Conservation (phyloP, 2,113 vertebrate species). For the Gasterosteus aculeatus region DNA sequence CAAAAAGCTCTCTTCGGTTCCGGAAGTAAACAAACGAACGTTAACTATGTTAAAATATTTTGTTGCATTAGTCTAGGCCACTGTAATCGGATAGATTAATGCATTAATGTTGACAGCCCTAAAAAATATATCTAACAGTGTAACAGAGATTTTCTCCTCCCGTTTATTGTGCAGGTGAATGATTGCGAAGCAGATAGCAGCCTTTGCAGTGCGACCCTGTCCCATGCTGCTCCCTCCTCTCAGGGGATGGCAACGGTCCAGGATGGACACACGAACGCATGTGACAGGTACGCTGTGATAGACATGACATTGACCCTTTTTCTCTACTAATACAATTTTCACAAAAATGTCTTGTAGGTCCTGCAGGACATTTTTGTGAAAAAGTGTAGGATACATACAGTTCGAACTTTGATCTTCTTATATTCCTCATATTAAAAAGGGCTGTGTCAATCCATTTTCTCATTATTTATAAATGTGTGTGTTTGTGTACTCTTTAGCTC, state of each 20-base stretch:
- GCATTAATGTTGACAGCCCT: too few species aligned
- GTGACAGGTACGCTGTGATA: conserved; percentile 75
- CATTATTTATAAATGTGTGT: background rate
- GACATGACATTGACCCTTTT: background rate
- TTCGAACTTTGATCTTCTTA: background rate
- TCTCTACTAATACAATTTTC: background rate
- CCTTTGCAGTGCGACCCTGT: conserved; percentile 62
- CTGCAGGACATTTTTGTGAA: too few species aligned
- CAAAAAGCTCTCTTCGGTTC: too few species aligned
- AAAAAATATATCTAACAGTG: conserved; percentile 5
- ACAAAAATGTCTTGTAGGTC: background rate
- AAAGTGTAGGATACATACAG: background rate
- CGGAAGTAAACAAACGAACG: too few species aligned
- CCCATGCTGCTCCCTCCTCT: conserved; percentile 79
- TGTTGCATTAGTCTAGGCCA: too few species aligned
- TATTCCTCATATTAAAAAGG: background rate
- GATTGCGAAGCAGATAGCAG: conserved; percentile 73
- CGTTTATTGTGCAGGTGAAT: conserved; percentile 79
- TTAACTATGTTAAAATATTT: too few species aligned
- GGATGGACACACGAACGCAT: conserved; percentile 83
- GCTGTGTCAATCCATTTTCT: background rate
- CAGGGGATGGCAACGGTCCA: conserved; percentile 87
- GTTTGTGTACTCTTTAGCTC: conserved; percentile 78
- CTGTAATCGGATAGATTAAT: too few species aligned
- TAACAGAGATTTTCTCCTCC: background rate